Conservation (phyloP, 2,113 vertebrate genomes). For the Dromiciops gliroides region DNA sequence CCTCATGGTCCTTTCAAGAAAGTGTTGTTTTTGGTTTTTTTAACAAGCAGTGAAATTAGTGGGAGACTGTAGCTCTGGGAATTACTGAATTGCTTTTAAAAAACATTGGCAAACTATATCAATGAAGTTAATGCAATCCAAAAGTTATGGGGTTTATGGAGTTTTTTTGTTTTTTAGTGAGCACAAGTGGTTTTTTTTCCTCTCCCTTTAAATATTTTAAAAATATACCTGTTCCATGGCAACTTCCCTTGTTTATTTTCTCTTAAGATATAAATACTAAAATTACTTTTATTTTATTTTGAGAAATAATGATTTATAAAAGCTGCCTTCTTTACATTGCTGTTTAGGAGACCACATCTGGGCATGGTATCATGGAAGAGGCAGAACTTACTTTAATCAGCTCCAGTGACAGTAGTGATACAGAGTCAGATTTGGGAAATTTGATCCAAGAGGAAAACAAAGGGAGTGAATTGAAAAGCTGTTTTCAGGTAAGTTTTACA, state of each 20-base stretch:
- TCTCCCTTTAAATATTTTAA: neutral
- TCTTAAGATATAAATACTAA: neutral
- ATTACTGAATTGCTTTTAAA: neutral
- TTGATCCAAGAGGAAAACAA: conserved; percentile 60
- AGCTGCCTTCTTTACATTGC: conserved; percentile 3
- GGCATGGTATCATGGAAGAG: conserved; percentile 93
- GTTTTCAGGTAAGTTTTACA: conserved; percentile 60
- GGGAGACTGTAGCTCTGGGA: neutral
- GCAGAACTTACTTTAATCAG: conserved; percentile 90
- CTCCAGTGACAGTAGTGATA: conserved; percentile 85
- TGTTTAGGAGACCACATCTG: conserved; percentile 83
- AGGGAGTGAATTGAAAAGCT: conserved; percentile 22
- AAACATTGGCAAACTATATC: neutral
- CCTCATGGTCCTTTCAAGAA: neutral
- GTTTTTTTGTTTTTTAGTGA: neutral
- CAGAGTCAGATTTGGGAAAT: conserved; percentile 80
- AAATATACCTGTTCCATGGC: neutral
- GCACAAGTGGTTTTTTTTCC: neutral
- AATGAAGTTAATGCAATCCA: neutral
- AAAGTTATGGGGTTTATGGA: neutral
- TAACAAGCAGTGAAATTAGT: neutral
- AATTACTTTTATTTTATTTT: neutral
- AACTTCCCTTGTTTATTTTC: neutral
- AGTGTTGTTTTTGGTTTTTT: neutral
- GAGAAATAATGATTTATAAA: neutral